Conservation (phyloP, 2,113 vertebrate species). For the Guaruba guarouba region DNA sequence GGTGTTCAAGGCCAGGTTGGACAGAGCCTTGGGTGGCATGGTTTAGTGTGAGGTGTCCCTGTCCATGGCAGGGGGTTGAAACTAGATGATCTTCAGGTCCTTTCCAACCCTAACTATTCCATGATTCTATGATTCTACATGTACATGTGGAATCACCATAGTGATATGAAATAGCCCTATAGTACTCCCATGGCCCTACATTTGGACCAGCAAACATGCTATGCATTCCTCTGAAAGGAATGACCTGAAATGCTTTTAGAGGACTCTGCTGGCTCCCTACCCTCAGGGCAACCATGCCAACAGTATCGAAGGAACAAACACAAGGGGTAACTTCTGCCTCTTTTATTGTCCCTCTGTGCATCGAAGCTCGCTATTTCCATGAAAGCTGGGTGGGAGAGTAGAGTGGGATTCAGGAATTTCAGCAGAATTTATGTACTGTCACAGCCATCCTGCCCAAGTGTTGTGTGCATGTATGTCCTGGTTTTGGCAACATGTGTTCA, state of each 20-base stretch:
- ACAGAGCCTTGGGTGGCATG: too few relatives aligned
- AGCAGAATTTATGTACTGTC: neutral
- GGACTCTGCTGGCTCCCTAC: neutral
- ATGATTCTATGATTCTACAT: too few relatives aligned
- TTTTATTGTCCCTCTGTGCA: neutral
- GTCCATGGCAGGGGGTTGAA: too few relatives aligned
- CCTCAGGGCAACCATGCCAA: neutral
- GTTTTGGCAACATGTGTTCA: neutral
- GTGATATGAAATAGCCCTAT: neutral
- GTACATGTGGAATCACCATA: neutral
- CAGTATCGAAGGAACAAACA: neutral
- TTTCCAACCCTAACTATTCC: too few relatives aligned
- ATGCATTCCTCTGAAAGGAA: neutral
- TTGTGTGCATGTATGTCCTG: neutral
- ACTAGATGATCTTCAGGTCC: too few relatives aligned
- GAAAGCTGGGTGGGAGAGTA: neutral
- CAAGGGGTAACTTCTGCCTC: neutral
- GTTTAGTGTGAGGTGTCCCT: too few relatives aligned
- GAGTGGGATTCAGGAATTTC: neutral
- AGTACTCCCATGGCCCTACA: neutral
- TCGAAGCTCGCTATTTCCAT: neutral
- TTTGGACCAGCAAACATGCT: neutral
- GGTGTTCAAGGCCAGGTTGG: too few relatives aligned
- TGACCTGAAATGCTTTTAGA: neutral
- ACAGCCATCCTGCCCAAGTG: accelerated